A percentile compares a stretch with the other conserved stretches of the same genome.
phyloP scores from a whole-genome alignment of 2,797 vertebrate species.

The Gallirallus australis region DNA sequence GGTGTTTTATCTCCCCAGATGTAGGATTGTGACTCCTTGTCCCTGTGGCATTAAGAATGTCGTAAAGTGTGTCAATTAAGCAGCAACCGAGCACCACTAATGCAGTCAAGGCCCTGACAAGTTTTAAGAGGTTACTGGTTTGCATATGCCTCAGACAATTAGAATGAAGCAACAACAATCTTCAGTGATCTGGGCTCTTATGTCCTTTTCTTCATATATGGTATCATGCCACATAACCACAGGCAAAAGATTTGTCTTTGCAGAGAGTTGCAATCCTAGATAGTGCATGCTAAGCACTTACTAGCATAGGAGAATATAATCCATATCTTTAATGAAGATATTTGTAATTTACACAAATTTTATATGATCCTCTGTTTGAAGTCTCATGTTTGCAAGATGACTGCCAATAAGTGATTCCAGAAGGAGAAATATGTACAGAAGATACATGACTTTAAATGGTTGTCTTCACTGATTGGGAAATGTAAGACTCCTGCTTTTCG shows the following conservation, averaged over 20 bases:
- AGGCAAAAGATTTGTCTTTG: conserved; percentile 50
- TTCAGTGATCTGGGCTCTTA: conserved; percentile 6
- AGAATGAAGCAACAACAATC: neutral
- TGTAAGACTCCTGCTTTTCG: neutral
- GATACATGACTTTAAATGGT: neutral
- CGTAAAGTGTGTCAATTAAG: neutral
- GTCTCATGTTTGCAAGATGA: neutral
- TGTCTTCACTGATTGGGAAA: neutral
- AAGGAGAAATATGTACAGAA: neutral
- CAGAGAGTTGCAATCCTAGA: conserved; percentile 4
- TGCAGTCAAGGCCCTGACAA: conserved; percentile 17
- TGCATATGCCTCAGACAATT: conserved; percentile 7
- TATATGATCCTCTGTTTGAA: neutral
- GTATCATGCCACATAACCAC: neutral
- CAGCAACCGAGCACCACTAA: neutral
- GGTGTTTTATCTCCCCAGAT: neutral
- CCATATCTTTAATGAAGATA: neutral
- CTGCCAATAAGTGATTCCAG: neutral
- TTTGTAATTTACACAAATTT: neutral
- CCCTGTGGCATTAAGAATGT: neutral
- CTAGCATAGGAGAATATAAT: neutral
- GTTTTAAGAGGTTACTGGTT: conserved; percentile 29
- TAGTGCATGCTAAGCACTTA: neutral
- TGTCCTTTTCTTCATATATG: neutral
- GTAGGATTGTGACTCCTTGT: neutral